Conservation (phyloP, 2,113 vertebrate species). For the Argyrosomus japonicus region DNA sequence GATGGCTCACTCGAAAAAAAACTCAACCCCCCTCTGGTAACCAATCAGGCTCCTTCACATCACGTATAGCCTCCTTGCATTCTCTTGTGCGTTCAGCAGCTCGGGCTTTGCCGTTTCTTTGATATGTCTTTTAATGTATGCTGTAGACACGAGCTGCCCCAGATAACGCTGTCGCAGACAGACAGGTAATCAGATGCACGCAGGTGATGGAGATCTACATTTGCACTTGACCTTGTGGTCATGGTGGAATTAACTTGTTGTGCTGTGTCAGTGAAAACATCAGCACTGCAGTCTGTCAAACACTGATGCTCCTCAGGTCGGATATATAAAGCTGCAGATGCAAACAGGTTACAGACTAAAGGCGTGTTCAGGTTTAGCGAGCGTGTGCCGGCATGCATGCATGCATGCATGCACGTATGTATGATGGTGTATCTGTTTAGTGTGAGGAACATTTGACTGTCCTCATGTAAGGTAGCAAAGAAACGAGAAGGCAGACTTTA, state of each 20-base stretch:
- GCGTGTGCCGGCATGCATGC: not conserved
- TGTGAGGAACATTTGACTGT: not conserved
- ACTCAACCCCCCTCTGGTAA: slow-evolving; percentile 64
- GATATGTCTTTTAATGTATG: slow-evolving; percentile 1
- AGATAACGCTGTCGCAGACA: not conserved
- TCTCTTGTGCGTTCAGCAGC: slow-evolving; percentile 23
- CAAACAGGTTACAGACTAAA: slow-evolving; percentile 15
- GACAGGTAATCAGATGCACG: not conserved
- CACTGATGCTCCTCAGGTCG: not conserved
- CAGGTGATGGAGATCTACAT: not conserved
- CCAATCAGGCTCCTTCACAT: slow-evolving; percentile 58
- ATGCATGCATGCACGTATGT: not conserved
- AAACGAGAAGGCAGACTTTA: slow-evolving; percentile 11
- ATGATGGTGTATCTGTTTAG: not conserved
- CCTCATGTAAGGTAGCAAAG: not conserved
- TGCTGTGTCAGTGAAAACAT: slow-evolving; percentile 23
- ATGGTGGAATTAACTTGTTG: not conserved
- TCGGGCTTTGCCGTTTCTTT: not conserved
- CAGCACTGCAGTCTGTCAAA: not conserved
- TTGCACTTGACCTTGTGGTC: slow-evolving; percentile 18
- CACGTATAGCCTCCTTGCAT: slow-evolving; percentile 50
- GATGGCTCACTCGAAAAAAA: slow-evolving; percentile 75
- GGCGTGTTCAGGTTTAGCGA: not conserved
- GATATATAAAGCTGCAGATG: not conserved
- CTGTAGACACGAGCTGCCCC: not conserved